A percentile compares a stretch with the other conserved stretches of the same genome.
phyloP scores from a whole-genome alignment of 1,140 invertebrate genomes.

The Drosophila setifemur region DNA sequence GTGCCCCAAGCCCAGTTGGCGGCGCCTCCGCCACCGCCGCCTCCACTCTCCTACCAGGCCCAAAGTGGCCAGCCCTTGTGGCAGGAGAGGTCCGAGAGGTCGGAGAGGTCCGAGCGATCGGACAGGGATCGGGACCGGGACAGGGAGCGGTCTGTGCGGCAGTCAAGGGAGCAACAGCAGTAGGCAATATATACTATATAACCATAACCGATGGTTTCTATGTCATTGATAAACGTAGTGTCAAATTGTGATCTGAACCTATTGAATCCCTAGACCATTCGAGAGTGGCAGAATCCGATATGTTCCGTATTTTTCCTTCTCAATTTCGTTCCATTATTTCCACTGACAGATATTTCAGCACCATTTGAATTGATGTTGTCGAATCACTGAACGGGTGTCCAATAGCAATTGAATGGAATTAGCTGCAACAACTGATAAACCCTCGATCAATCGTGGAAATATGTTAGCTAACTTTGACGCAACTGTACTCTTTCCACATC shows the following conservation, averaged over 20 bases:
- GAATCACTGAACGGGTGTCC: too few relatives aligned
- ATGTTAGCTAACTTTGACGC: too few relatives aligned
- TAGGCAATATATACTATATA: background rate
- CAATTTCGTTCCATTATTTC: background rate
- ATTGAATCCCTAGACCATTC: conserved; percentile 3
- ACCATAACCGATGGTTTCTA: conserved; percentile 37
- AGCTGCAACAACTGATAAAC: too few relatives aligned
- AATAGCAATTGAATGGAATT: too few relatives aligned
- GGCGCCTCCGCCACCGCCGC: conserved; percentile 46
- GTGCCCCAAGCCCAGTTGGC: conserved; percentile 57
- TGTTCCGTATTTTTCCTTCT: background rate
- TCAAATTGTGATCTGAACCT: conserved; percentile 49
- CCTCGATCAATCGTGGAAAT: too few relatives aligned
- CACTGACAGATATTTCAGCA: too few relatives aligned
- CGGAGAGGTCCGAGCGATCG: background rate
- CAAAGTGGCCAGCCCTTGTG: conserved; percentile 58
- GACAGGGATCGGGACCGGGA: conserved; percentile 7
- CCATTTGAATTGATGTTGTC: too few relatives aligned
- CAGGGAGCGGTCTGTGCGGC: conserved; percentile 13
- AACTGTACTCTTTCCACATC: too few relatives aligned
- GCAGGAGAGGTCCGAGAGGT: conserved; percentile 27
- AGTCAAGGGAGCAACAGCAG: conserved; percentile 30
- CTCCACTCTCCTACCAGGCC: conserved; percentile 71
- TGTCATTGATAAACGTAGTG: conserved; percentile 45
- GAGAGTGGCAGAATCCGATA: background rate